Evolutionary conservation across 2,113 vertebrate species (phyloP).

Genomic region (Passerina amoena): DNA sequence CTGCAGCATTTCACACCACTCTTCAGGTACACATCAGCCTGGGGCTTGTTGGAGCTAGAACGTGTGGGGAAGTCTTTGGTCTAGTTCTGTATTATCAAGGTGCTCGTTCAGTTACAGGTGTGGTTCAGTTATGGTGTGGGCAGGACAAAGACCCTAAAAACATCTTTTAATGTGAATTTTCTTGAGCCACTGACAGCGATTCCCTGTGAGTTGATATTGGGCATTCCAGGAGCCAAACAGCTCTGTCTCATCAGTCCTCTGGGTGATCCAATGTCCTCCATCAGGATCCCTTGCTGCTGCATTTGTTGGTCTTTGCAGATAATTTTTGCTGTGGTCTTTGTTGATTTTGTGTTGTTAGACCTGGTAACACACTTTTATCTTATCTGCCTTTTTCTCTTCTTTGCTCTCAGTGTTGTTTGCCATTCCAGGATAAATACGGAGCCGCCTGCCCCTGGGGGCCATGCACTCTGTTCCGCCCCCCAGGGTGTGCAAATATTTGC

Average conservation of each 20-base stretch:
- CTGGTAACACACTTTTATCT: conserved; percentile 62
- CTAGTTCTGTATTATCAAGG: background rate
- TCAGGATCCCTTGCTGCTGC: background rate
- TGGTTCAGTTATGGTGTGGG: accelerated
- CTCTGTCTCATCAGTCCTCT: background rate
- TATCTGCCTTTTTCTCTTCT: conserved; percentile 54
- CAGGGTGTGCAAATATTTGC: conserved; percentile 58
- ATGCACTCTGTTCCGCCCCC: conserved; percentile 21
- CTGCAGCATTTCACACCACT: background rate
- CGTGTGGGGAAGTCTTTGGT: background rate
- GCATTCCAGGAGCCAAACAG: background rate
- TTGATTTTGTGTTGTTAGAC: conserved; percentile 44
- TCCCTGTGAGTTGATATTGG: accelerated
- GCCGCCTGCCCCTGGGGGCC: conserved; percentile 35
- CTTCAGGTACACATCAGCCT: background rate
- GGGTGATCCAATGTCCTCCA: background rate
- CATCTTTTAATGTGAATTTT: background rate
- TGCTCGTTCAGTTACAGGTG: background rate
- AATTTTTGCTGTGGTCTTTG: conserved; percentile 6
- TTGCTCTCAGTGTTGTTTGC: conserved; percentile 53
- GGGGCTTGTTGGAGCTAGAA: background rate
- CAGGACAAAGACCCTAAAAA: background rate
- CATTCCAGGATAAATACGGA: conserved; percentile 35
- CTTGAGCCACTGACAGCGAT: background rate
- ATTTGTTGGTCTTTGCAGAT: background rate